phyloP scores from a whole-genome alignment of 2,797 vertebrate species.

The Corythornis leucogaster region DNA sequence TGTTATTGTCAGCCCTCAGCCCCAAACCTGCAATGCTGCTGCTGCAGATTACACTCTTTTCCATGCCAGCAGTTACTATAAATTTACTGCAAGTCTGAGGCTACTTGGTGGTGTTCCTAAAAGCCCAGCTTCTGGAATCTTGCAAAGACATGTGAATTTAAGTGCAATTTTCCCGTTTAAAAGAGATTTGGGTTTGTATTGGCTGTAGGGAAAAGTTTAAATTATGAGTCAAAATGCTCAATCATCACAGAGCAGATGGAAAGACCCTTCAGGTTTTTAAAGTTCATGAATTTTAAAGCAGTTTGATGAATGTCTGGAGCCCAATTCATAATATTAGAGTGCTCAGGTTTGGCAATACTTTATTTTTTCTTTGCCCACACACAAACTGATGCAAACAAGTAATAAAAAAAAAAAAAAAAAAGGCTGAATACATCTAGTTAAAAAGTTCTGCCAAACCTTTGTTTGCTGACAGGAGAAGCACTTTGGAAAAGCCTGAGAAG shows the following conservation, averaged over 20 bases:
- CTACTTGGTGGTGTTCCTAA: background rate
- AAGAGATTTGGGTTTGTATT: background rate
- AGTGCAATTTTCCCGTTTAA: background rate
- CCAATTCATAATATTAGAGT: background rate
- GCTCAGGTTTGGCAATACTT: background rate
- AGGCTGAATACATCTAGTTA: background rate
- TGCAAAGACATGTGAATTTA: background rate
- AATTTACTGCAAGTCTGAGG: background rate
- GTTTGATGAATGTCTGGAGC: background rate
- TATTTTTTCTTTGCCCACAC: constrained; percentile 1
- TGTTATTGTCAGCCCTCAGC: background rate
- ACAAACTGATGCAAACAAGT: constrained; percentile 4
- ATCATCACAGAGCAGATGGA: background rate
- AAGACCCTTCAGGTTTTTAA: background rate
- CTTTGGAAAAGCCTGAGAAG: constrained; percentile 25
- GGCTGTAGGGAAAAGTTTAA: background rate
- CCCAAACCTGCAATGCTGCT: background rate
- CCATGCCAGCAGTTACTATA: background rate
- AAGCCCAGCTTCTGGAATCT: background rate
- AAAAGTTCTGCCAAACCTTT: constrained; percentile 24
- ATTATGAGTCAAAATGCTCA: background rate
- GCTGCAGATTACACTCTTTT: background rate
- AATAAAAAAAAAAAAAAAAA: background rate
- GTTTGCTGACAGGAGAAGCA: constrained; percentile 17
- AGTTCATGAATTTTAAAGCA: background rate